phyloP scores from a whole-genome alignment of 2,113 vertebrate species.

The Paracanthobrama guichenoti region DNA sequence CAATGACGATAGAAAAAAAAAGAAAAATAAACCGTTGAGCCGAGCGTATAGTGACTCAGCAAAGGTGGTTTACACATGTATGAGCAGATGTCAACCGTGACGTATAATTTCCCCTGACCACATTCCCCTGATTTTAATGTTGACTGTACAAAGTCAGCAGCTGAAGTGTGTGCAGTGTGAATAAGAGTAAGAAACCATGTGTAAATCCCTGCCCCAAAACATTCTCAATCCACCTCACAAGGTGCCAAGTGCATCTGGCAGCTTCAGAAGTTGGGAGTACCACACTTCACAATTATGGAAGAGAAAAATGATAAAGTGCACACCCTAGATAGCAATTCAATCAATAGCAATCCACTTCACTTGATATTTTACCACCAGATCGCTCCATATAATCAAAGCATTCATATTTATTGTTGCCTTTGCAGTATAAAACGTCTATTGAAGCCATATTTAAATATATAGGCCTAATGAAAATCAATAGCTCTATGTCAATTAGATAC shows the following conservation, averaged over 20 bases:
- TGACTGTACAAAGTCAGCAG: neutral
- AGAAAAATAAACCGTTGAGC: neutral
- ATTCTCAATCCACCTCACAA: neutral
- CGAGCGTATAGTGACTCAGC: neutral
- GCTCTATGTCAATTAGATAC: neutral
- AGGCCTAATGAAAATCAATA: too few relatives aligned
- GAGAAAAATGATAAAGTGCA: neutral
- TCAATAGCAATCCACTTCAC: neutral
- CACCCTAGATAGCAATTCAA: too few relatives aligned
- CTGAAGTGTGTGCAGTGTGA: neutral
- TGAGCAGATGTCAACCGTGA: neutral
- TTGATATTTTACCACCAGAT: neutral
- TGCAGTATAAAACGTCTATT: neutral
- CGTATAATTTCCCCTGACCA: neutral
- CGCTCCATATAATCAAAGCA: neutral
- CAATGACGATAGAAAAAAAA: neutral
- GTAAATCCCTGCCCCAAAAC: neutral
- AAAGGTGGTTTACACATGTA: neutral
- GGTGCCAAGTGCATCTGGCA: neutral
- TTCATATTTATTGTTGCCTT: neutral
- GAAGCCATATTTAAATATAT: too few relatives aligned
- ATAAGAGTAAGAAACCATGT: neutral
- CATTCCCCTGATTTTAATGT: neutral
- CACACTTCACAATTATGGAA: neutral
- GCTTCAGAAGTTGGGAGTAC: neutral